Evolutionary conservation across 2,113 vertebrate genomes (phyloP), one percentile per base, ranked within the genome.

Genomic region (Prolemur simus): DNA sequence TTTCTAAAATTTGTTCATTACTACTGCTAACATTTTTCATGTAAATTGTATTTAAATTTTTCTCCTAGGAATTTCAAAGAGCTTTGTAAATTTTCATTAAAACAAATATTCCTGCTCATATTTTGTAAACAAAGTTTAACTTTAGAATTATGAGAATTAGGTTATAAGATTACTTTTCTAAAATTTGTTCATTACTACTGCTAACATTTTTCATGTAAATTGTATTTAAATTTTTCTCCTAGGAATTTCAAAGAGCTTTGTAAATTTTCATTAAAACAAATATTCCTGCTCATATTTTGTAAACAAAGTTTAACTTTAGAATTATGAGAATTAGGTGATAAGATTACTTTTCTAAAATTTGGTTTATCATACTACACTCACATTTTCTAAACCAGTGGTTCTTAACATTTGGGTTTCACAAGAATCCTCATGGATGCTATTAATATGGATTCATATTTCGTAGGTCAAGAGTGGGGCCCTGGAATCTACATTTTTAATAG

Each of bases 11-110:
- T 84, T 85, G 54, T 74, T 91, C 83, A 95, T 63, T 88, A 82
- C 32, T 42, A 73, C 34, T 42, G 13, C 60, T 94, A 94, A 87
- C 14, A 58, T 94, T 97, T 90, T 82, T 39, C n/a, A 94, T n/a
- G 27, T 83, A 71, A 10, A 42, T 96, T 87, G 29, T 69, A 73
- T 90, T 96, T 91, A 58, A 80, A 71, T 42, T 54, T 87, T 87
- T 85, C 66, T 82, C 49, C 69, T 87, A 78, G 82, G 54, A 88
- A 34, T 88, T 94, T 85, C 78, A 89, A n/a, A 95, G 49, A 81
- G 34, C 29, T 89, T 94, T 91, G 91, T 68, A 90, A 74, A 95
- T 91, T 92, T 95, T 87, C 42, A 87, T 58, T 94, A 90, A 94
- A 90, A 78, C 4, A 92, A 89, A 82, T 81, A 89, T 66, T 84